Conservation (phyloP, 2,888 invertebrate genomes). For the Anarsia innoxiella region DNA sequence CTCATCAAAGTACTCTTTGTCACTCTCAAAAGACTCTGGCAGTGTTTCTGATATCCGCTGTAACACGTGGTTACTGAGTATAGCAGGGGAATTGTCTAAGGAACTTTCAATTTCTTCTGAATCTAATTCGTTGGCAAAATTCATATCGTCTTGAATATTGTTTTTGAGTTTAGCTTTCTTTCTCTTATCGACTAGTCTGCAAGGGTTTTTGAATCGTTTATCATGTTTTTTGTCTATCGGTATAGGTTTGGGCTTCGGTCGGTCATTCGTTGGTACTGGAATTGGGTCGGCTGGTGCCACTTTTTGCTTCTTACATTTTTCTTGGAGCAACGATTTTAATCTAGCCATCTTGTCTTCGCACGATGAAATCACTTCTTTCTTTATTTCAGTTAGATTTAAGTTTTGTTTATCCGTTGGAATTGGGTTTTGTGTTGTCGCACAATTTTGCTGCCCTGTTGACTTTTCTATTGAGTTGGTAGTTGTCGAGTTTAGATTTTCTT, state of each 20-base stretch:
- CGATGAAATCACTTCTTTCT: slow-evolving; percentile 36
- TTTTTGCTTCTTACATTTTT: slow-evolving; percentile 29
- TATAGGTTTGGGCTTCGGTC: slow-evolving; percentile 22
- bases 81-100: slow-evolving; percentile 34
- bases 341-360: slow-evolving; percentile 58
- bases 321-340: slow-evolving; percentile 44
- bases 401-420: slow-evolving; percentile 1
- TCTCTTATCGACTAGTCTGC: slow-evolving; percentile 31
- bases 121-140: slow-evolving; percentile 41
- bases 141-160: slow-evolving; percentile 39
- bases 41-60: neutral
- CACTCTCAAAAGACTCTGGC: slow-evolving; percentile 13
- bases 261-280: slow-evolving; percentile 17
- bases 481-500: no score
- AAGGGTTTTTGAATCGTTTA: slow-evolving; percentile 39
- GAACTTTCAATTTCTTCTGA: slow-evolving; percentile 31
- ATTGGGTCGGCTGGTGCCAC: slow-evolving; percentile 19
- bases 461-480: no score
- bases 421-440: no score
- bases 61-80: neutral
- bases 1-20: slow-evolving; percentile 48
- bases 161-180: slow-evolving; percentile 29
- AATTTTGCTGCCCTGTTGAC: no score
- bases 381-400: slow-evolving; percentile 10
- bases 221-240: slow-evolving; percentile 28